phyloP scores from a whole-genome alignment of 2,888 invertebrate species.

The Sinopyrophorus schimmeli region DNA sequence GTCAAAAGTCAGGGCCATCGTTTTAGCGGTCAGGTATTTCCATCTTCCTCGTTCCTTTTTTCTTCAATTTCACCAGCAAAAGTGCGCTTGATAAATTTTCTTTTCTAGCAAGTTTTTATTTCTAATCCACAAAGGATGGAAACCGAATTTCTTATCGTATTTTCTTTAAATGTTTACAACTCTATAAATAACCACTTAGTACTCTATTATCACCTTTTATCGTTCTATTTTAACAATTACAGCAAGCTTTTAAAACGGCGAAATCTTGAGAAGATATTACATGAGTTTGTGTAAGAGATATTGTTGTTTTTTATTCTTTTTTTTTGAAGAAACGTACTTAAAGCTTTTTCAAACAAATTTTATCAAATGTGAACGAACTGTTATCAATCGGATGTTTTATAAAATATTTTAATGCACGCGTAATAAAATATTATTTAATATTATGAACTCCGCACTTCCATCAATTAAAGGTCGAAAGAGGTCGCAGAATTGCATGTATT shows the following conservation, averaged over 20 bases:
- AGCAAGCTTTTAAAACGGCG: not conserved
- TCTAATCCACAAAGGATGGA: too few species aligned
- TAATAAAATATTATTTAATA: too few species aligned
- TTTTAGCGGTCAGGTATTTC: constrained; percentile 44
- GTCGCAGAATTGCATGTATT: too few species aligned
- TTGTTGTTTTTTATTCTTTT: constrained; percentile 5
- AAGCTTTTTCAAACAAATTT: constrained; percentile 2
- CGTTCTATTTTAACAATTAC: not conserved
- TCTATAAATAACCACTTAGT: not conserved
- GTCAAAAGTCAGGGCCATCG: constrained; percentile 46
- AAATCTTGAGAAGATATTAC: not conserved
- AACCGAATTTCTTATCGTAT: constrained; percentile 6
- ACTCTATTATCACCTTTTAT: too few species aligned
- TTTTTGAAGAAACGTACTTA: not conserved
- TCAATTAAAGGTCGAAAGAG: too few species aligned
- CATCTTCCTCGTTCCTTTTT: constrained; percentile 38
- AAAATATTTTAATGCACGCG: too few species aligned
- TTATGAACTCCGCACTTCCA: too few species aligned
- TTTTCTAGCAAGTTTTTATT: too few species aligned
- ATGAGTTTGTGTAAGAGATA: not conserved
- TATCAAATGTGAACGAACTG: constrained; percentile 18
- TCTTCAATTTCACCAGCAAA: too few species aligned
- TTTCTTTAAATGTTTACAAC: not conserved
- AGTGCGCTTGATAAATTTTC: too few species aligned
- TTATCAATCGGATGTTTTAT: constrained; percentile 12